Conservation (phyloP, 2,797 vertebrate genomes). For the Pristis pectinata region DNA sequence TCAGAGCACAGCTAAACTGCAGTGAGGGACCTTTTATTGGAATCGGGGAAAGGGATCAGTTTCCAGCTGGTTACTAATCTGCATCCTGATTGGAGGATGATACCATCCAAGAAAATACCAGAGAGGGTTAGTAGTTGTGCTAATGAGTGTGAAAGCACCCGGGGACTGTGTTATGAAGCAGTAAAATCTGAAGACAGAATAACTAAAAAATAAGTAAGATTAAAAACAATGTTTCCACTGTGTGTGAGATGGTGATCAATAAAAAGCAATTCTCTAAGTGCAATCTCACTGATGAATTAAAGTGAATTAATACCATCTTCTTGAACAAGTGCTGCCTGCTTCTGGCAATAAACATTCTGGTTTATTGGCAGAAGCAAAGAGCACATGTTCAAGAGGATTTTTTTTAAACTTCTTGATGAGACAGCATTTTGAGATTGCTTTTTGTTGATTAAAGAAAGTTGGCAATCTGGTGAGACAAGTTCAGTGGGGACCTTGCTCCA, state of each 20-base stretch:
- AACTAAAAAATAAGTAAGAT: neutral
- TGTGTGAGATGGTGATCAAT: conserved; percentile 5
- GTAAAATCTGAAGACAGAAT: neutral
- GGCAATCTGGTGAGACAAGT: neutral
- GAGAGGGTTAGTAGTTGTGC: neutral
- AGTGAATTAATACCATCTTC: neutral
- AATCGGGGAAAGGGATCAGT: neutral
- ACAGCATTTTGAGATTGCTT: neutral
- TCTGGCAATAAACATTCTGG: neutral
- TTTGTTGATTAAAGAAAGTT: neutral
- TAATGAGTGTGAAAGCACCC: neutral
- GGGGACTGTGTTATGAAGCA: neutral
- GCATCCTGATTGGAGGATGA: neutral
- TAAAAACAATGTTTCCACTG: neutral
- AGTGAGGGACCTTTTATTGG: neutral
- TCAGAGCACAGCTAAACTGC: no score
- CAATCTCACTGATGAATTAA: neutral
- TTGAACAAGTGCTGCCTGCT: neutral
- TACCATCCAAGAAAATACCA: neutral
- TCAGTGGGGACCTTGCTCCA: neutral
- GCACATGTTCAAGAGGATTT: neutral
- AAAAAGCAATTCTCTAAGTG: neutral
- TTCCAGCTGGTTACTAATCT: neutral
- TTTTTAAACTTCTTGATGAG: neutral
- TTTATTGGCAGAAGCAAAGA: neutral